Conservation (phyloP, 1,140 invertebrate species). For the Condylostylus longicornis region DNA sequence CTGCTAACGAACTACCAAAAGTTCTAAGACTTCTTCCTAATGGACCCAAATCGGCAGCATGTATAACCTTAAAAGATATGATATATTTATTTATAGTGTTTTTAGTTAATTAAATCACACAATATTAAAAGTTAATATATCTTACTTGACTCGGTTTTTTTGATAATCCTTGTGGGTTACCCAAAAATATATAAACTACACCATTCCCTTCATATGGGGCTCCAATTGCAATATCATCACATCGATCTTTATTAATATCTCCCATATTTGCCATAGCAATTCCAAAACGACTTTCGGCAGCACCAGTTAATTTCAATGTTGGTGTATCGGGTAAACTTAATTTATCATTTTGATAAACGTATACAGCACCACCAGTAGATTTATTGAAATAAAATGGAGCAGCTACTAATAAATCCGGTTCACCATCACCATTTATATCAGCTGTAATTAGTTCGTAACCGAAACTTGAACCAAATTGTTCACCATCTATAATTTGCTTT, state of each 20-base stretch:
- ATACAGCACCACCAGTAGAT: constrained; percentile 73
- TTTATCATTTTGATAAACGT: constrained; percentile 60
- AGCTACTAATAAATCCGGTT: constrained; percentile 73
- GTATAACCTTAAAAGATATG: constrained; percentile 24
- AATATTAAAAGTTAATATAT: not conserved
- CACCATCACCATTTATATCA: constrained; percentile 79
- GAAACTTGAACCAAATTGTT: constrained; percentile 77
- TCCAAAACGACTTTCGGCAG: constrained; percentile 68
- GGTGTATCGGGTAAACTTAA: constrained; percentile 38
- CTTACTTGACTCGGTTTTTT: constrained; percentile 52
- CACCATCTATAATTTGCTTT: constrained; percentile 51
- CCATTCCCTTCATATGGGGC: constrained; percentile 78
- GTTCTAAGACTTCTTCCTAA: constrained; percentile 42
- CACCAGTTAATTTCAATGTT: constrained; percentile 49
- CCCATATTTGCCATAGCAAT: constrained; percentile 71
- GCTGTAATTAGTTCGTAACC: constrained; percentile 72
- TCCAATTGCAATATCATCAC: constrained; percentile 77
- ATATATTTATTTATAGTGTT: too few species aligned
- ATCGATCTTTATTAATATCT: constrained; percentile 83
- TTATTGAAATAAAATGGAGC: constrained; percentile 82
- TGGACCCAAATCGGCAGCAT: constrained; percentile 24
- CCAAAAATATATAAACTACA: constrained; percentile 77
- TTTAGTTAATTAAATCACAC: not conserved
- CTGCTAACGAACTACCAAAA: constrained; percentile 80
- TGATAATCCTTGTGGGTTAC: constrained; percentile 56